Percentiles rank a stretch among this genome's conserved stretches.
phyloP scores from a whole-genome alignment of 1,140 invertebrate genomes.

The Trichogramma pretiosum region DNA sequence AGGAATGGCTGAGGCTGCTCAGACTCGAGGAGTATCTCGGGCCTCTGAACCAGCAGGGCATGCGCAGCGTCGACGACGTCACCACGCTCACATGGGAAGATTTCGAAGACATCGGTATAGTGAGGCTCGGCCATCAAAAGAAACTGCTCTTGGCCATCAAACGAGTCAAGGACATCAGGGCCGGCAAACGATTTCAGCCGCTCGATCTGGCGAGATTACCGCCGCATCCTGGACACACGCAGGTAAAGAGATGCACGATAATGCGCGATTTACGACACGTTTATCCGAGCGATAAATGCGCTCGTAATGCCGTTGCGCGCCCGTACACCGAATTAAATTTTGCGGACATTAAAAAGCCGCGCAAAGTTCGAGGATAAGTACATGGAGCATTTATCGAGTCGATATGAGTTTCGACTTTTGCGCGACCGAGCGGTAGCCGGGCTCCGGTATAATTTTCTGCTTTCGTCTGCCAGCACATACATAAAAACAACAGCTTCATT shows the following conservation, averaged over 20 bases:
- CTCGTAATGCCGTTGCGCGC: too few species aligned
- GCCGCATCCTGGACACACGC: slow-evolving; percentile 46
- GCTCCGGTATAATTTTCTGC: too few species aligned
- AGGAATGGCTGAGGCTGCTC: slow-evolving; percentile 87
- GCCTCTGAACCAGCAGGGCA: slow-evolving; percentile 83
- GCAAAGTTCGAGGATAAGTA: too few species aligned
- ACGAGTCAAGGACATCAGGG: slow-evolving; percentile 86
- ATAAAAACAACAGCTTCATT: too few species aligned
- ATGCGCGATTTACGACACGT: too few species aligned
- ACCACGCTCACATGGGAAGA: slow-evolving; percentile 97
- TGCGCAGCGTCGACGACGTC: slow-evolving; percentile 84
- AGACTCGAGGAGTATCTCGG: slow-evolving; percentile 85
- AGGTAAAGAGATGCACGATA: slow-evolving; percentile 33
- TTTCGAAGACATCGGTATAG: slow-evolving; percentile 96
- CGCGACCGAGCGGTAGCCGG: too few species aligned
- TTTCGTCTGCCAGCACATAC: too few species aligned
- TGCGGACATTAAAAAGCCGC: too few species aligned
- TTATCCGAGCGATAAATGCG: too few species aligned
- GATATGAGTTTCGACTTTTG: too few species aligned
- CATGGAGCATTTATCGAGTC: too few species aligned
- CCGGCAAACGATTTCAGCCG: slow-evolving; percentile 69
- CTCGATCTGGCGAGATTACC: slow-evolving; percentile 52
- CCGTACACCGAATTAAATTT: too few species aligned
- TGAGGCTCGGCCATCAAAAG: slow-evolving; percentile 93
- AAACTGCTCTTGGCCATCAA: slow-evolving; percentile 96